These are phyloP conservation scores for Poeciliopsis occidentalis DNA, from an alignment of 2,113 vertebrate species.

Conservation along the genomic window DNA sequence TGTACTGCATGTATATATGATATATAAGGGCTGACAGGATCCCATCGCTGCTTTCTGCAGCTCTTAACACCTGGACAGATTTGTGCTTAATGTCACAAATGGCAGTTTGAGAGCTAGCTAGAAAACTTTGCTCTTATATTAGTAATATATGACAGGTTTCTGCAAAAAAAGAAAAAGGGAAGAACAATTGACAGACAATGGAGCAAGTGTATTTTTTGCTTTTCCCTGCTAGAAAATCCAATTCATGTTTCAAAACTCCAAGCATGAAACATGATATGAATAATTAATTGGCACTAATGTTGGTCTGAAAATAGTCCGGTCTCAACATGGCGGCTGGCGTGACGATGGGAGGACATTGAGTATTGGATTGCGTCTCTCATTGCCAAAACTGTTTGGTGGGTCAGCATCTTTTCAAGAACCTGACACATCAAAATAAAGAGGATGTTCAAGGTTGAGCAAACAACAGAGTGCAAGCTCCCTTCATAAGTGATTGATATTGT, in stretches of 20 bases:
- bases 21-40: constrained; percentile 6
- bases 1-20: not conserved
- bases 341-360: constrained; percentile 33
- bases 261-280: constrained; percentile 52
- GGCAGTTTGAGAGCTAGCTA: constrained; percentile 2
- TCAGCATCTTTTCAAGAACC: constrained; percentile 34
- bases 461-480: not conserved
- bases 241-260: constrained; percentile 4
- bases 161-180: not conserved
- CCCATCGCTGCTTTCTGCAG: constrained; percentile 15
- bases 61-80: constrained; percentile 25
- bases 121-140: constrained; percentile 13
- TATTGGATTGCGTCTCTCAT: constrained; percentile 48
- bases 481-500: not conserved
- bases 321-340: constrained; percentile 45
- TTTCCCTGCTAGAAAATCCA: constrained; percentile 9
- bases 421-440: constrained; percentile 37
- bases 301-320: constrained; percentile 60
- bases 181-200: not conserved
- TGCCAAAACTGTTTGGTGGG: constrained; percentile 40
- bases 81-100: not conserved
- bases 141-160: not conserved
- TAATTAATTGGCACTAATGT: constrained; percentile 59
- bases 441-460: constrained; percentile 39
- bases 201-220: not conserved